A percentile compares a stretch with the other conserved stretches of the same genome.
These are phyloP conservation scores for Apotomis betuletana DNA, from an alignment of 2,888 invertebrate species.

Conservation along the genomic window DNA sequence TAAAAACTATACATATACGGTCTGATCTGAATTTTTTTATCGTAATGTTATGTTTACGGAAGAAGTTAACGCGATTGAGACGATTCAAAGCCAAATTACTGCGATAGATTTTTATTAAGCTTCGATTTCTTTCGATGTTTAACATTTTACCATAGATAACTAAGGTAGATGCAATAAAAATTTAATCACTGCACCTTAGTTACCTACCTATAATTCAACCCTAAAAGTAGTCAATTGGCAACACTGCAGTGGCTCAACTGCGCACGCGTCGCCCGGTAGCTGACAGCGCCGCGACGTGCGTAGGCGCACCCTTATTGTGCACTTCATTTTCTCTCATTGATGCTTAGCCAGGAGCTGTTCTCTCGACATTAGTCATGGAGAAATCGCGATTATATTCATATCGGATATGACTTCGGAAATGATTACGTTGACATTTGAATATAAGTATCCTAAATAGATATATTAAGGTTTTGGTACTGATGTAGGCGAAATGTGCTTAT, in stretches of 20 bases:
- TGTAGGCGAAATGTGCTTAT: too few species aligned
- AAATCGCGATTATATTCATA: conserved; percentile 53
- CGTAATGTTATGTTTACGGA: too few species aligned
- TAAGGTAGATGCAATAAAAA: too few species aligned
- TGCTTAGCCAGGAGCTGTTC: conserved; percentile 64
- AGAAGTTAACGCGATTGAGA: too few species aligned
- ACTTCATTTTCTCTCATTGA: conserved; percentile 76
- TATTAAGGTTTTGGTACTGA: too few species aligned
- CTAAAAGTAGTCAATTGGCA: background rate
- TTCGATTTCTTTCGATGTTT: too few species aligned
- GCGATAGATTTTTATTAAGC: too few species aligned
- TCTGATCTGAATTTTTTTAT: too few species aligned
- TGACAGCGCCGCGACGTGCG: conserved; percentile 65
- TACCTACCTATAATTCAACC: background rate
- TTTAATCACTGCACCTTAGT: background rate
- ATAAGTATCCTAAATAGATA: too few species aligned
- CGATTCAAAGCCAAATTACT: too few species aligned
- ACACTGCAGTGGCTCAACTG: conserved; percentile 41
- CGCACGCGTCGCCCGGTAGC: conserved; percentile 65
- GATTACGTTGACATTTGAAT: background rate
- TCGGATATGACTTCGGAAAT: background rate
- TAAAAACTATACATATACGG: too few species aligned
- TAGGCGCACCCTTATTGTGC: conserved; percentile 73
- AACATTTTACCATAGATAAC: too few species aligned
- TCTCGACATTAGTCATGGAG: conserved; percentile 67